Evolutionary conservation across 2,113 vertebrate species (phyloP).

Genomic region (Gymnocephalus cernua): DNA sequence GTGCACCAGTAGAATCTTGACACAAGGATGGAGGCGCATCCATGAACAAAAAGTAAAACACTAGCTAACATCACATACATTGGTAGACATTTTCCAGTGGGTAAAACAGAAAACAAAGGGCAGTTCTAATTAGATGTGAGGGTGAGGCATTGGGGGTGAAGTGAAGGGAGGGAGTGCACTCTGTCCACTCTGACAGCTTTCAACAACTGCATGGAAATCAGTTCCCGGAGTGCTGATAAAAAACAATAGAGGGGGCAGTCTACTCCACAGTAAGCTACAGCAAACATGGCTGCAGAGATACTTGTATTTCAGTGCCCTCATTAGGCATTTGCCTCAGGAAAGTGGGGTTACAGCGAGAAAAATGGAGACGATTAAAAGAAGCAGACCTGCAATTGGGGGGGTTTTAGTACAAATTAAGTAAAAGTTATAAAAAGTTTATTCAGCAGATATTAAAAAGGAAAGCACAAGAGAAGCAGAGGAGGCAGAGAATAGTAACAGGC

Average conservation of each 20-base stretch:
- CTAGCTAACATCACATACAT: neutral
- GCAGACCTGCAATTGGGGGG: neutral
- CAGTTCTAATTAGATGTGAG: slow-evolving; percentile 1
- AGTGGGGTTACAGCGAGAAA: fast-evolving
- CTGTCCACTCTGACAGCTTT: slow-evolving; percentile 35
- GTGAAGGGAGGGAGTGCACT: slow-evolving; percentile 3
- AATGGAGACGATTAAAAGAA: neutral
- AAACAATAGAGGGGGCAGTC: slow-evolving; percentile 4
- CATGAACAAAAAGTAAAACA: neutral
- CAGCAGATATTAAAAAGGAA: no score
- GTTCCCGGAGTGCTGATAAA: slow-evolving; percentile 14
- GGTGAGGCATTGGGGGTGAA: neutral
- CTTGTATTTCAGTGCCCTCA: neutral
- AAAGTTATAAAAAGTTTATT: neutral
- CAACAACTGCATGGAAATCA: slow-evolving; percentile 31
- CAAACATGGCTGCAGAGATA: slow-evolving; percentile 3
- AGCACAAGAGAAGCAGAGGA: neutral
- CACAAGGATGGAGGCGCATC: neutral
- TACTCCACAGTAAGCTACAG: slow-evolving; percentile 1
- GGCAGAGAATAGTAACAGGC: neutral
- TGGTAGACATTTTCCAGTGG: neutral
- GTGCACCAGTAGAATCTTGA: neutral
- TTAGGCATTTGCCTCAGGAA: neutral
- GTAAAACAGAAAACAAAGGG: neutral
- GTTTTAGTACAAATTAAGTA: neutral